Evolutionary conservation across 1,140 invertebrate genomes (phyloP), one percentile per base, ranked within the genome.

Genomic region (Trigoniulus corallinus): DNA sequence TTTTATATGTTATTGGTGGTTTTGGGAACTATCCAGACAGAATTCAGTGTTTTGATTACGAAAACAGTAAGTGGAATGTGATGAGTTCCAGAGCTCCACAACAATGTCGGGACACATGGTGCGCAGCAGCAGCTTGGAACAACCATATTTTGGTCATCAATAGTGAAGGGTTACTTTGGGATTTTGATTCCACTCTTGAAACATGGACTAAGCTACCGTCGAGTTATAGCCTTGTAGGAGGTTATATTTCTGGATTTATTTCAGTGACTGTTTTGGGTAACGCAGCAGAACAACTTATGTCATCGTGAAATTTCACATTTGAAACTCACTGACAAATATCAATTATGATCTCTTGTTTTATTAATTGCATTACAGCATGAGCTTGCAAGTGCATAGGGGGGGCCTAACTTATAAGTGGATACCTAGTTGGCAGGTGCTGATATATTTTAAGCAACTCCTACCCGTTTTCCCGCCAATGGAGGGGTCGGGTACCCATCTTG

Each of bases 161-260:
- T 18, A 44, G 18, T 24, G 42, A 44, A 12, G 42, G 42, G 21
- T 20, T 44, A 10, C 12, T 44, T 7, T 44, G 42, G 42, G 42
- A 44, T 44, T 44, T 21, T 44, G 42, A 44, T 44, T 7, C 42
- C 21, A 24, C 4, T 18, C 42, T 10, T 20, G 42, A 44, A 44
- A 7, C 42, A 21, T 44, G 42, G 42, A 44, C 42, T 4, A 44
- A 44, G 21, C 24, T 44, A 24, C 42, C 42, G 7, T 20, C 42
- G 18, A 44, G 42, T 24, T 44, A 10, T 18, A 10, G 18, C 12
- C 18, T 44, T 7, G 24, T 44, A 7, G 42, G 42, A 7, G 42
- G 42, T 7, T 44, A 44, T 44, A 44, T 44, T 44, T 44, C 42
- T 21, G 42, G 24, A 12, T 44, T 44, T 24, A 44, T 44, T 10